Base-by-base conservation (phyloP, 2,113 vertebrate species). In the Cheilinus undulatus region DNA sequence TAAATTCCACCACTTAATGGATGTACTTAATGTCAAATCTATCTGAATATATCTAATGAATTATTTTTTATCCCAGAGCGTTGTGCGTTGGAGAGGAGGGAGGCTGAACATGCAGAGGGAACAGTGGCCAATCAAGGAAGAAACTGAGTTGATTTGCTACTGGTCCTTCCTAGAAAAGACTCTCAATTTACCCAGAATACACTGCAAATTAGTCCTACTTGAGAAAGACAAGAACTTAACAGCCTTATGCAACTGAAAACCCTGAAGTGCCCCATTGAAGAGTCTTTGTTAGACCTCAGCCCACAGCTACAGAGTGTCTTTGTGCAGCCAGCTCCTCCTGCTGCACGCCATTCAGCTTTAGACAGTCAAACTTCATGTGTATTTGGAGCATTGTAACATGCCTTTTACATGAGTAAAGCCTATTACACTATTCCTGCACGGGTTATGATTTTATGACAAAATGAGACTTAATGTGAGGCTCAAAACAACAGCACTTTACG, bases 171-270 rank as follows among this genome's bases (percentile, higher is more conserved):
- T 5, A 28, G 53, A 53, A 62, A 59, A 70, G 26, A 9, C 32
- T 51, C 45, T 28, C 48, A 43, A 27, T 40, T 51, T 51, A 63
- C 28, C 51, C 59, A 51, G 30, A 50, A 74, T 38, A 32, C 77
- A 52, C 42, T 52, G 27, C 28, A 48, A 42, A 14, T 24, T 3
- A 49, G 20, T 54, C 32, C 58, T 13, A 36, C 42, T 63, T 26
- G 30, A 15, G 48, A 0, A n/a, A 48, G 48, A 6, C 22, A 10
- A 14, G 36, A 52, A 30, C 20, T 24, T 20, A 9, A n/a, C 53
- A 9, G 45, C 14, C 30, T 43, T 7, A 22, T 23, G 19, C 11
- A 49, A 7, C 9, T 57, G 28, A n/a, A 38, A 50, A 27, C 45
- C 54, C 12, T 4, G 5, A 40, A 51, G 56, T 32, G 46, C n/a